A percentile compares a stretch with the other conserved stretches of the same genome.
Conservation (phyloP, 2,797 vertebrate genomes). For the Setipinna tenuifilis region DNA sequence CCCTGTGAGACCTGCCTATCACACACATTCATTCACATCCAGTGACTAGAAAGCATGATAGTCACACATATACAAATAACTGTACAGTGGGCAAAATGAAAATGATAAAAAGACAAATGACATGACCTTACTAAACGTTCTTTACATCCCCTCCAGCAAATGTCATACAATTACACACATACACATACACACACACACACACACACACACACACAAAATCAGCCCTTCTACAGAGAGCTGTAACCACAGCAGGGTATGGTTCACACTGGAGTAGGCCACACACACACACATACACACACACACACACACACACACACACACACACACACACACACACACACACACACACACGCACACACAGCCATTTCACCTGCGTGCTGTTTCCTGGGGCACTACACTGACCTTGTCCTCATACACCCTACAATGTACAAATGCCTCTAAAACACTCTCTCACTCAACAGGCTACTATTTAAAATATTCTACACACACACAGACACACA, state of each 20-base stretch:
- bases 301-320: too few species aligned
- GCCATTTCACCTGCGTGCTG: neutral
- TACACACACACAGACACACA: neutral
- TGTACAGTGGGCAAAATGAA: too few species aligned
- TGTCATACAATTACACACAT: neutral
- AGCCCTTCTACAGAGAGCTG: too few species aligned
- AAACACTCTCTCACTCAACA: neutral
- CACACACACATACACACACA: too few species aligned
- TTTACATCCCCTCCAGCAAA: neutral
- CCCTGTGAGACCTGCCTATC: too few species aligned
- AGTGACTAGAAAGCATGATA: too few species aligned
- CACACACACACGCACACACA: neutral
- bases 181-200: neutral
- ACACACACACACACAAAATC: too few species aligned
- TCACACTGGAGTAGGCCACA: too few species aligned
- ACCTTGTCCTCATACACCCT: neutral
- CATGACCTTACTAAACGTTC: neutral
- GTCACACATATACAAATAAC: too few species aligned
- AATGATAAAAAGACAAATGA: neutral
- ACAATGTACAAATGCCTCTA: neutral
- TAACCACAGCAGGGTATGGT: too few species aligned
- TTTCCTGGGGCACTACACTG: neutral
- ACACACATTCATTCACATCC: too few species aligned
- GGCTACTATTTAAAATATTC: neutral
- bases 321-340: too few species aligned